These are phyloP conservation scores for Rhopalosiphum padi DNA, from an alignment of 1,140 invertebrate species.

Conservation along the genomic window DNA sequence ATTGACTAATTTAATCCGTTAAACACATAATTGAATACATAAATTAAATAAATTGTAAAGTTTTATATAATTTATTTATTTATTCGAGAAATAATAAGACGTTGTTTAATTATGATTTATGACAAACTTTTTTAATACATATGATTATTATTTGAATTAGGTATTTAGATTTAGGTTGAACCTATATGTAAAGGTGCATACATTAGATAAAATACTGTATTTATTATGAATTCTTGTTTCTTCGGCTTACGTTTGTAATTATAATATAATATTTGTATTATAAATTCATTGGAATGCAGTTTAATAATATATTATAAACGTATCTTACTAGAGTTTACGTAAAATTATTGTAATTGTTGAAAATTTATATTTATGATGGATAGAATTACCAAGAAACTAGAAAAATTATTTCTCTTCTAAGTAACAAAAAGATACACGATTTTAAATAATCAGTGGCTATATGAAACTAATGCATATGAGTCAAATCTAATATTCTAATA, in stretches of 20 bases:
- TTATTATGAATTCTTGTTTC: no score
- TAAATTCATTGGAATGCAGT: not conserved
- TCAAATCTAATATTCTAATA: not conserved
- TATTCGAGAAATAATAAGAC: not conserved
- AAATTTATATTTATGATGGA: not conserved
- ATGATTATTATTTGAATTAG: not conserved
- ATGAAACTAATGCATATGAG: not conserved
- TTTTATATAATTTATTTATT: not conserved
- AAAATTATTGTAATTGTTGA: not conserved
- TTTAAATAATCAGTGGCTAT: not conserved
- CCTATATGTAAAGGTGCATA: not conserved
- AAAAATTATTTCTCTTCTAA: not conserved
- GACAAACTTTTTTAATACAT: not conserved
- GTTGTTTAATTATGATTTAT: not conserved
- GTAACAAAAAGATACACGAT: not conserved
- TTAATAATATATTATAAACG: not conserved
- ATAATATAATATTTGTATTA: not conserved
- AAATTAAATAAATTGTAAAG: not conserved
- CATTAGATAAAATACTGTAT: no score
- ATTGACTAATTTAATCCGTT: not conserved
- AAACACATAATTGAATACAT: no score
- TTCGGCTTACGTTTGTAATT: not conserved
- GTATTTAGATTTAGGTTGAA: not conserved
- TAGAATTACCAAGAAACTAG: not conserved
- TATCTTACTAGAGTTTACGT: not conserved